Base-by-base conservation (phyloP, 1,140 invertebrate genomes). In the Rhyzopertha dominica region DNA sequence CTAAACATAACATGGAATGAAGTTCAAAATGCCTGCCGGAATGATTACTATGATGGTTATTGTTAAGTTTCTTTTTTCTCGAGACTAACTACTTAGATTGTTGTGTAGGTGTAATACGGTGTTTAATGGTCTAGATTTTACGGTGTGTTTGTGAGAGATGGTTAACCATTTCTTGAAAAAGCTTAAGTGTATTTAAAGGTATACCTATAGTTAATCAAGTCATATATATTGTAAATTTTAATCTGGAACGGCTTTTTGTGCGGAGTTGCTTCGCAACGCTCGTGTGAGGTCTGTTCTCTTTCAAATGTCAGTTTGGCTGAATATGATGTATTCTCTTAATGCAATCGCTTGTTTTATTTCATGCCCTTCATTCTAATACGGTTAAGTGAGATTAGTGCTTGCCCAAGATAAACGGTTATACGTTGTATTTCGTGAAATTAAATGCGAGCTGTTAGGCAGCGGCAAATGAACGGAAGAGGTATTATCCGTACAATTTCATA, bases 311-410 rank as follows among this genome's bases (percentile, higher is more conserved):
- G 30, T 44, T 28, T 38, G 35, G 36, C 17, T 41, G 25, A 43
- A 50, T 36, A 40, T 40, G 30, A 54, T 51, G 43, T 54, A 54
- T 54, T 54, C 52, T 54, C 52, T 54, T 51, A 54, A 54, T 51
- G 52, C 52, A 51, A 14, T 30, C 19, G 18, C 20, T 38, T 7
- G 19, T 50, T 46, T 53, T 50, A 39, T 52, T 52, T 48, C 12
- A n/a, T n/a, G n/a, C n/a, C n/a, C n/a, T n/a, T n/a, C n/a, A n/a
- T n/a, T n/a, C n/a, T n/a, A n/a, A n/a, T n/a, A n/a, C n/a, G n/a
- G n/a, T n/a, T n/a, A n/a, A n/a, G n/a, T n/a, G n/a, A n/a, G n/a
- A n/a, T n/a, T n/a, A n/a, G n/a, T n/a, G n/a, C n/a, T n/a, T n/a
- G n/a, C n/a, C n/a, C n/a, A n/a, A n/a, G n/a, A n/a, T n/a, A n/a